Evolutionary conservation across 2,113 vertebrate species (phyloP), one percentile per base, ranked within the genome.

Genomic region (Neotragus pygmaeus): DNA sequence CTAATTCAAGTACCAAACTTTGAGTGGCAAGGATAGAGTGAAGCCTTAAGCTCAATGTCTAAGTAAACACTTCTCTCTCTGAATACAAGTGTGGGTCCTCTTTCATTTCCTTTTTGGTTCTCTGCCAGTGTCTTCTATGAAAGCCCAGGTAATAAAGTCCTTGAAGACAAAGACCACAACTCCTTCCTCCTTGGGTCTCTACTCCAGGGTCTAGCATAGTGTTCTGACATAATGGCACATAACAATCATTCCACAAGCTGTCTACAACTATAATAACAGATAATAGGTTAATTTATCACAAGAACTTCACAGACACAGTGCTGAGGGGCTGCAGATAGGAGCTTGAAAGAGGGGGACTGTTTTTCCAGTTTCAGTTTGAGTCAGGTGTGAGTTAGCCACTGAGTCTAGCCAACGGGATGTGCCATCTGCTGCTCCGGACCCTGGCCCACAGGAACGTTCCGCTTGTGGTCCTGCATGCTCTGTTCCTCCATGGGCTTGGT

Each of bases 341-440:
- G 2, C 3, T 43, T 23, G 13, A 28, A 28, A 58, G 55, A 81
- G 3, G 10, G 9, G 39, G 3, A 27, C 5, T 64, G 3, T 86
- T 45, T 64, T 62, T 6, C 62, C 10, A 66, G 39, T 21, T 88
- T 88, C 64, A 3, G 11, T 47, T 25, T 88, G 62, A 94, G 27
- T 83, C 83, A n/a, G 30, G 47, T 47, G n/a, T 92, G 36, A 6
- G 21, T 27, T 3, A 11, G 23, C 66, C 58, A 45, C 51, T n/a
- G 36, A 83, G 14, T 70, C 43, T 53, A 86, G 39, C 11, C 51
- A 53, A 6, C 2, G 43, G 15, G 21, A 23, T 8, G 2, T 39
- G 30, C 51, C 60, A 21, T 9, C 21, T n/a, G 15, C 19, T 1
- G 1, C 28, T 73, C 7, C 10, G 0, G 15, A 39, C 64, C 27